Percentiles rank a stretch among this genome's conserved stretches.
These are phyloP conservation scores for Taxidea taxus DNA, from an alignment of 2,113 vertebrate species.

Conservation along the genomic window DNA sequence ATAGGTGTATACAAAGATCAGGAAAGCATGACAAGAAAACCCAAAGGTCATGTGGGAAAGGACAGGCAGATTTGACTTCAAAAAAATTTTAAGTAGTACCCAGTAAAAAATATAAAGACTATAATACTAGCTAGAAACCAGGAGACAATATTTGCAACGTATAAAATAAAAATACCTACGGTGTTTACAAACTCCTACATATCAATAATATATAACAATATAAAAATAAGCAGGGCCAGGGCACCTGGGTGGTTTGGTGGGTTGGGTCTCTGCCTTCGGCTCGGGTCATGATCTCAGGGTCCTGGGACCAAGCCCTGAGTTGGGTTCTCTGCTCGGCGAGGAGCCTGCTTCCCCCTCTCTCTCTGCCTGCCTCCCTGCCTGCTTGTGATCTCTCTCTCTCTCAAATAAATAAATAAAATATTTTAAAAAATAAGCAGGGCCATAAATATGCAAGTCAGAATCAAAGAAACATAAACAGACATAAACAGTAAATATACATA, in stretches of 20 bases:
- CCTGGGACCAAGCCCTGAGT: too few species aligned
- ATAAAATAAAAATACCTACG: neutral
- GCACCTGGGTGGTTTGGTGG: too few species aligned
- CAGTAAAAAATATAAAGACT: conserved; percentile 31
- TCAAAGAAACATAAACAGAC: conserved; percentile 7
- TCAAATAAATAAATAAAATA: too few species aligned
- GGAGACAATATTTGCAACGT: conserved; percentile 18
- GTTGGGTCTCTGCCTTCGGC: too few species aligned
- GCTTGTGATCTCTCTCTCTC: too few species aligned
- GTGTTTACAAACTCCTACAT: neutral
- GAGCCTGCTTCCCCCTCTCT: too few species aligned
- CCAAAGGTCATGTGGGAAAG: neutral
- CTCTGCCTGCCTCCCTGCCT: too few species aligned
- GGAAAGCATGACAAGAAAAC: neutral
- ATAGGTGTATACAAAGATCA: neutral
- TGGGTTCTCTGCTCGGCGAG: too few species aligned
- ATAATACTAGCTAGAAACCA: conserved; percentile 36
- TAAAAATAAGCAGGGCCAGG: neutral
- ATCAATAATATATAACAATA: neutral
- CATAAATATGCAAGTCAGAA: conserved; percentile 19
- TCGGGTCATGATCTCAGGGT: too few species aligned
- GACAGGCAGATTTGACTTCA: neutral
- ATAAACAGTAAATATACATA: conserved; percentile 17
- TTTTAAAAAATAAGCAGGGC: neutral
- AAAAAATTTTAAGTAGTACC: conserved; percentile 13